Base-by-base conservation (phyloP, 1,140 invertebrate genomes). In the Drosophila eugracilis region DNA sequence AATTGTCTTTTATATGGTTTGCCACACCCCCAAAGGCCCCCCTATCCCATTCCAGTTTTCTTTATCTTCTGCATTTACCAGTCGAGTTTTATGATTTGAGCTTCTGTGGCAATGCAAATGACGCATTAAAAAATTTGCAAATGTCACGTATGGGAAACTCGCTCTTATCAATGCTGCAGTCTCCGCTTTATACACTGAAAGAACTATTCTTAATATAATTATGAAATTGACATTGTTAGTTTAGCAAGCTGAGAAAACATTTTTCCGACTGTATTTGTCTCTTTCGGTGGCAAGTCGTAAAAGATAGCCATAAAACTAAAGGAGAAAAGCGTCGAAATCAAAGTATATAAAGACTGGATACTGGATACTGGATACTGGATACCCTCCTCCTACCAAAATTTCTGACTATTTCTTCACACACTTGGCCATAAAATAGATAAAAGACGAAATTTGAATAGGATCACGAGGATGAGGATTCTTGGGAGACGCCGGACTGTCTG, bases 71-170 rank as follows among this genome's bases (percentile, higher is more conserved):
- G 52, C 71, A 66, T 75, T 62, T 59, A 60, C 57, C 36, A 42
- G 39, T 42, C 15, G 45, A 37, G 36, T 62, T 71, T 65, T 72
- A 77, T 65, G 66, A 59, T 80, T 78, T 59, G 69, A 50, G 54
- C 39, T 75, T 69, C 72, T 65, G 72, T 72, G 50, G 34, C 78
- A 83, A 81, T 83, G 79, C 78, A 83, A 83, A 83, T 83, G 81
- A 73, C 58, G 67, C 81, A 86, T 85, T 85, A 85, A 85, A 85
- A 85, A 85, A 85, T 85, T 85, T 86, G 81, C 79, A 63, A 67
- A 75, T 65, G 69, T 54, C 78, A 83, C 77, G 72, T 80, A 71
- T 70, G 65, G 47, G 62, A 57, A 74, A 50, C 44, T 45, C 15
- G 26, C 58, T 53, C 45, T 59, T 76, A 76, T 69, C 74, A 75